Conservation (phyloP, 2,888 invertebrate genomes). For the Scaptodrosophila latifasciaeformis region DNA sequence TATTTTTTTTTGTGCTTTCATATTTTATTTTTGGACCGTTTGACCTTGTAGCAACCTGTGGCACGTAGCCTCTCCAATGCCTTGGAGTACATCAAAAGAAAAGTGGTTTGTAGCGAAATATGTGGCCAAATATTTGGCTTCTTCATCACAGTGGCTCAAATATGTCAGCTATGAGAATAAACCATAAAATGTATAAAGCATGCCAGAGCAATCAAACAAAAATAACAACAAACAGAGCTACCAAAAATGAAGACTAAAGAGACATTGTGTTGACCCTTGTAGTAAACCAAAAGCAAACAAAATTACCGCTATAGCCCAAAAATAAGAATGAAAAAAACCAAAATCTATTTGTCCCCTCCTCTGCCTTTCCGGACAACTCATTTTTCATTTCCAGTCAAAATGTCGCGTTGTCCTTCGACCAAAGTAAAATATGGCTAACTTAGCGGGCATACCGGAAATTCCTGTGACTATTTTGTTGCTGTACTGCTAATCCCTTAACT, state of each 20-base stretch:
- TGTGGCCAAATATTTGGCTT: constrained; percentile 44
- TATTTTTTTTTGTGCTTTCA: constrained; percentile 21
- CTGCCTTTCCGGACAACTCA: neutral
- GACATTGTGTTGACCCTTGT: constrained; percentile 21
- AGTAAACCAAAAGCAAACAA: neutral
- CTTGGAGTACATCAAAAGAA: constrained; percentile 71
- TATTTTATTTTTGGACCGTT: neutral
- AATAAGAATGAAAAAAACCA: too few species aligned
- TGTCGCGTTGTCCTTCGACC: constrained; percentile 13
- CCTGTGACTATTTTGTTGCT: constrained; percentile 65
- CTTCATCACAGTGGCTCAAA: constrained; percentile 23
- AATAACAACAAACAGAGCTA: neutral
- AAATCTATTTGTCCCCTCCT: neutral
- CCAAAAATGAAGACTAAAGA: too few species aligned
- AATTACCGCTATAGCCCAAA: too few species aligned
- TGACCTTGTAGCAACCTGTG: constrained; percentile 61
- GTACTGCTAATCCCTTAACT: constrained; percentile 69
- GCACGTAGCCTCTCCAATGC: constrained; percentile 68
- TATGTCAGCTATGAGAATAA: constrained; percentile 31
- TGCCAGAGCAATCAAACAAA: neutral
- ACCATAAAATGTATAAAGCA: neutral
- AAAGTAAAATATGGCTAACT: constrained; percentile 57
- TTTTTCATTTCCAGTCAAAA: too few species aligned
- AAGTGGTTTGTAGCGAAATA: constrained; percentile 56
- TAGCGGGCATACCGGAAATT: constrained; percentile 66